Evolutionary conservation across 2,113 vertebrate genomes (phyloP).

Genomic region (Nesogale talazaci): DNA sequence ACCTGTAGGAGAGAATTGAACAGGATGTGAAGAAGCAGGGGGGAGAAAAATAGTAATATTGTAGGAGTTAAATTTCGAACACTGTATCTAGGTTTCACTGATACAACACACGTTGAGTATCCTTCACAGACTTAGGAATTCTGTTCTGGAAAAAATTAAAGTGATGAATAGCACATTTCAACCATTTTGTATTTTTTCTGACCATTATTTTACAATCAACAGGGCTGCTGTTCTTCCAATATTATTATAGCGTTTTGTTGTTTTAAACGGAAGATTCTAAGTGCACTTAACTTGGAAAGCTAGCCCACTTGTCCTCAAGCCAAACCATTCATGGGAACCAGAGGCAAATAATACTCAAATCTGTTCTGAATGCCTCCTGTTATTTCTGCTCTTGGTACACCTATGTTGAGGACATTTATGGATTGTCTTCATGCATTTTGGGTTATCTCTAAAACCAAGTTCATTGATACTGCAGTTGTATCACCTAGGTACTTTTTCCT

Average conservation of each 20-base stretch:
- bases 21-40: not conserved
- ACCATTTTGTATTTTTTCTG: constrained; percentile 14
- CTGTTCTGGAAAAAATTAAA: not conserved
- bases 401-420: not conserved
- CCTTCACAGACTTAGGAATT: not conserved
- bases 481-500: not conserved
- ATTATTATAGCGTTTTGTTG: not conserved
- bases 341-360: not conserved
- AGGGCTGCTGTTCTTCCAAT: not conserved
- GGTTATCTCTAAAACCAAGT: not conserved
- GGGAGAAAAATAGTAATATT: not conserved
- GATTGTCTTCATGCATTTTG: not conserved
- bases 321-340: not conserved
- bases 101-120: not conserved
- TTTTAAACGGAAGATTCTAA: not conserved
- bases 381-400: not conserved
- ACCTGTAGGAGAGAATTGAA: not conserved
- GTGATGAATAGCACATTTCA: not conserved
- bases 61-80: not conserved
- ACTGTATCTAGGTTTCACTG: not conserved
- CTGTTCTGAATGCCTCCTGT: not conserved
- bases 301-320: not conserved
- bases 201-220: not conserved
- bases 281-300: constrained; percentile 6
- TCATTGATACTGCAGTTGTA: not conserved